Evolutionary conservation across 2,797 vertebrate genomes (phyloP).

Genomic region (Onychomys arenicola): DNA sequence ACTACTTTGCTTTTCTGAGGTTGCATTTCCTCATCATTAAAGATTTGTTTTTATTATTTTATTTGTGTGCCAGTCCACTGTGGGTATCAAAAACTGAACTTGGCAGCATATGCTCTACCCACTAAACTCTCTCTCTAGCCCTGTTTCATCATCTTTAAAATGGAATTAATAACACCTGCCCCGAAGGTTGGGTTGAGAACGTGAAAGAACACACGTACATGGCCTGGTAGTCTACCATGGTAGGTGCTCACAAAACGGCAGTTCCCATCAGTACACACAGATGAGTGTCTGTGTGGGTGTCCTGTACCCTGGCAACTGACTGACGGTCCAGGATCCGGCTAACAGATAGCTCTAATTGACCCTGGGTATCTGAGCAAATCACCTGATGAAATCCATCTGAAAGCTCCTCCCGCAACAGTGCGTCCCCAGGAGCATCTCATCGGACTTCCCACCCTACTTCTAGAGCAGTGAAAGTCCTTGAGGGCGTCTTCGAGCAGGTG

Average conservation of each 20-base stretch:
- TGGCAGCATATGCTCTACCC: background rate
- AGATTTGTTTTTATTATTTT: background rate
- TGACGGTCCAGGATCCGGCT: background rate
- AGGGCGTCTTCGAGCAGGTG: background rate
- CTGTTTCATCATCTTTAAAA: constrained; percentile 36
- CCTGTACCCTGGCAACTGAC: background rate
- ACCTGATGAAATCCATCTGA: background rate
- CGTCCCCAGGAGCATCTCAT: background rate
- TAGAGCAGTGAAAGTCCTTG: background rate
- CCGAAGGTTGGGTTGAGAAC: background rate
- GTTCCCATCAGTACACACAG: background rate
- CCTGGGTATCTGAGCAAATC: background rate
- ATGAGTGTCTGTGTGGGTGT: background rate
- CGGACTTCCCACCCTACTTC: background rate
- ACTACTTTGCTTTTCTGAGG: background rate
- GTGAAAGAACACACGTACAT: background rate
- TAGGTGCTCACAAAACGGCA: background rate
- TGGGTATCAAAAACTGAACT: background rate
- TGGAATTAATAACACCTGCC: background rate
- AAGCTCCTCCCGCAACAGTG: background rate
- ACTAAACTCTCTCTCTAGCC: background rate
- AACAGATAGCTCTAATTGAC: background rate
- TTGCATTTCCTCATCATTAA: background rate
- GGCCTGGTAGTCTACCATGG: background rate
- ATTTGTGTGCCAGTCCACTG: background rate